Evolutionary conservation across 2,888 invertebrate species (phyloP).

Genomic region (Chrysolina oricalcia): DNA sequence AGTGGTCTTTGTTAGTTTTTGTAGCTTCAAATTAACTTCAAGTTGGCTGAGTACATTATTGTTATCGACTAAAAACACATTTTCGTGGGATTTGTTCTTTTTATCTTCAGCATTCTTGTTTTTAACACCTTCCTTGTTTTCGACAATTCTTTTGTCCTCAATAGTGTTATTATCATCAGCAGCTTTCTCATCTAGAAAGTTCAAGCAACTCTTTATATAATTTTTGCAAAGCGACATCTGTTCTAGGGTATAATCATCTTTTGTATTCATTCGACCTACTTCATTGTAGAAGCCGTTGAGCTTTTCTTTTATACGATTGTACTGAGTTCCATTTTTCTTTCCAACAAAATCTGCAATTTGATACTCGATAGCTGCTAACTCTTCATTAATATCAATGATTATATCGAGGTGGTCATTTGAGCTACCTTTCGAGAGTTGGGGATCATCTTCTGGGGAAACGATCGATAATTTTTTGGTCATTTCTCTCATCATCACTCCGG

Average conservation of each 20-base stretch:
- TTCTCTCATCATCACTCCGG: constrained; percentile 56
- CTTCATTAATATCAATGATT: constrained; percentile 51
- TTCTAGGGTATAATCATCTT: constrained; percentile 54
- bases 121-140: neutral
- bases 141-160: neutral
- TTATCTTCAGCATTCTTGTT: neutral
- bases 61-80: constrained; percentile 49
- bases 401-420: constrained; percentile 29
- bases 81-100: constrained; percentile 45
- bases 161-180: constrained; percentile 25
- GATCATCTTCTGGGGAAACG: constrained; percentile 36
- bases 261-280: constrained; percentile 45
- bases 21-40: constrained; percentile 45
- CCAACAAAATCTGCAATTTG: constrained; percentile 56
- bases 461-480: constrained; percentile 44
- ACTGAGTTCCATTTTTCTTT: constrained; percentile 55
- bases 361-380: constrained; percentile 52
- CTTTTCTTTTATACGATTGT: constrained; percentile 52
- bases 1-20: constrained; percentile 51
- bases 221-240: constrained; percentile 53
- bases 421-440: constrained; percentile 13
- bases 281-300: constrained; percentile 47
- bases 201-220: constrained; percentile 56
- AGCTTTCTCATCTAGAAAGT: constrained; percentile 59
- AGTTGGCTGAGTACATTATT: constrained; percentile 24